Percentiles rank a stretch among this genome's conserved stretches.
Conservation (phyloP, 1,140 invertebrate species). For the Drosophila sp. region DNA sequence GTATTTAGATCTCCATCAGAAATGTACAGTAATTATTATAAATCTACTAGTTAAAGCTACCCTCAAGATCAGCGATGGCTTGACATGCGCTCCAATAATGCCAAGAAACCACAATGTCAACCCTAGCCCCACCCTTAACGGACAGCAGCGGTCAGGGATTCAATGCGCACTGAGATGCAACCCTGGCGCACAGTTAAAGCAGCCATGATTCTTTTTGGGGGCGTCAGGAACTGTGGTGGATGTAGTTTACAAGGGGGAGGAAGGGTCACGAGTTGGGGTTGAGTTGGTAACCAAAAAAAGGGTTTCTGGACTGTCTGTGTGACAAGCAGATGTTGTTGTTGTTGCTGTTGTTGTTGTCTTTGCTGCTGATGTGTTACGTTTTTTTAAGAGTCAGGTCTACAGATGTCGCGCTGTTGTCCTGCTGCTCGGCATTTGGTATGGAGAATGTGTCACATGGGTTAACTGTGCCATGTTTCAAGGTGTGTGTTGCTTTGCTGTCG, state of each 20-base stretch:
- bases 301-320: conserved; percentile 18
- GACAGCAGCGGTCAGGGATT: conserved; percentile 1
- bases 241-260: neutral
- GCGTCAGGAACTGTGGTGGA: neutral
- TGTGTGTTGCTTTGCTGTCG: conserved; percentile 27
- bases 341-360: conserved; percentile 3
- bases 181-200: conserved; percentile 28
- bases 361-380: too few relatives aligned
- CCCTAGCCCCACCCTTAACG: conserved; percentile 1
- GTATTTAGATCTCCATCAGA: too few relatives aligned
- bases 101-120: conserved; percentile 25
- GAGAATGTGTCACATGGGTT: conserved; percentile 29
- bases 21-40: neutral
- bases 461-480: conserved; percentile 44
- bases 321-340: conserved; percentile 2
- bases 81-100: conserved; percentile 8
- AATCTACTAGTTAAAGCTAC: neutral
- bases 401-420: conserved; percentile 35
- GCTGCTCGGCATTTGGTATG: conserved; percentile 15
- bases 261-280: neutral
- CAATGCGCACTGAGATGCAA: conserved; percentile 32
- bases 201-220: conserved; percentile 26
- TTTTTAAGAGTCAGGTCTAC: conserved; percentile 26
- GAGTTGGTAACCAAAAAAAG: conserved; percentile 9
- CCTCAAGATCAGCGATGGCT: neutral